Base-by-base conservation (phyloP, 2,797 vertebrate genomes). In the Melopsittacus undulatus region DNA sequence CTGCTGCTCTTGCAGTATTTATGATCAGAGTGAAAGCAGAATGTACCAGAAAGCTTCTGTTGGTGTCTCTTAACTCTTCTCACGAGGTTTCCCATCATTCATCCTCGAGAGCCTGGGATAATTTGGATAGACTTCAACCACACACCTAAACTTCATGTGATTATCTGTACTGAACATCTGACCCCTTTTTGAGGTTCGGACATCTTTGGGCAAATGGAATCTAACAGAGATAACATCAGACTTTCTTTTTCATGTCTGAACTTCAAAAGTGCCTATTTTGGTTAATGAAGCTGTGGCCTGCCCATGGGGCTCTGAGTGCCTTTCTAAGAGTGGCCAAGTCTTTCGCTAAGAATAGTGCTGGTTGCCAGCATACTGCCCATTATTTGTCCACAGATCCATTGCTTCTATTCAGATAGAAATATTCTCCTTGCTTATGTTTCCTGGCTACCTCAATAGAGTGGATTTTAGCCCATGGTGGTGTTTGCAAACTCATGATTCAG, bases 141-240 rank as follows among this genome's bases (percentile, higher is more conserved):
- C 94, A 91, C 92, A 83, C 95, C 94, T 93, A 91, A 89, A 95
- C 78, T 95, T 90, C 66, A 78, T 92, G 75, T 91, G 95, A 75
- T 95, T 96, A 96, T 96, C 96, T 96, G 68, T 40, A 43, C 68
- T 96, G 95, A 97, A 96, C 94, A 96, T 97, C 95, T 96, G 95
- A 95, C 96, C 94, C 66, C 83, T 95, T 96, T 83, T 83, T 95
- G 96, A 95, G 95, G 90, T 96, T 93, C 94, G 94, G 95, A 93
- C 95, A 94, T 96, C 93, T 96, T 90, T 83, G 95, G 95, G 89
- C 76, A 93, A 96, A 95, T 93, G 92, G 90, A 97, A 94, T 95
- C 86, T 66, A 87, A 51, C 27, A 67, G 62, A 93, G 94, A 94
- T 96, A 95, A 96, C 94, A 94, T 95, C 93, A 92, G 81, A 51